Percentiles rank a stretch among this genome's conserved stretches.
Conservation (phyloP, 37 sponge, comb jelly and placozoan genomes). For the Tethya wilhelma region DNA sequence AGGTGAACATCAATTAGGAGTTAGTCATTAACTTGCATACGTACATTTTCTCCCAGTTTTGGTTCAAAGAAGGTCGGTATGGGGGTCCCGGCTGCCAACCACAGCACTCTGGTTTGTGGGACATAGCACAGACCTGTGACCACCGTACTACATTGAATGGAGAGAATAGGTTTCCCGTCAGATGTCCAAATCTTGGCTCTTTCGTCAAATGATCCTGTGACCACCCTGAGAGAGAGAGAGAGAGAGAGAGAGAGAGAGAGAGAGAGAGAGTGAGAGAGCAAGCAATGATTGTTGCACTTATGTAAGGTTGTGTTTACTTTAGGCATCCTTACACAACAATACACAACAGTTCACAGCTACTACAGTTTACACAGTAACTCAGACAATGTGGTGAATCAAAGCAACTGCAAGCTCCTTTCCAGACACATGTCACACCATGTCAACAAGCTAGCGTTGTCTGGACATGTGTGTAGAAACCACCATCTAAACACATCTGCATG, state of each 20-base stretch:
- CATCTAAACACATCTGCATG: too few species aligned
- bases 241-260: slow-evolving; percentile 1
- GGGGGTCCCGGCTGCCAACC: slow-evolving; percentile 63
- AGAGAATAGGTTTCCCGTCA: slow-evolving; percentile 64
- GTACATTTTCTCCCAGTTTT: slow-evolving; percentile 82
- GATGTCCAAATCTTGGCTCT: slow-evolving; percentile 76
- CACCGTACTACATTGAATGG: slow-evolving; percentile 22
- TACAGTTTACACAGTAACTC: too few species aligned
- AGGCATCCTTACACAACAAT: too few species aligned
- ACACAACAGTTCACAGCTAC: too few species aligned
- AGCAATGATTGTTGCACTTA: not conserved
- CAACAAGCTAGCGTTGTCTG: too few species aligned
- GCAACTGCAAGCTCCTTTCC: too few species aligned
- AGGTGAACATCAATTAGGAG: too few species aligned
- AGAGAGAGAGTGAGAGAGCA: not conserved
- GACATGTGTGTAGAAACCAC: too few species aligned
- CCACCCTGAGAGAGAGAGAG: slow-evolving; percentile 52
- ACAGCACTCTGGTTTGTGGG: slow-evolving; percentile 48
- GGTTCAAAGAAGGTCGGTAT: slow-evolving; percentile 61
- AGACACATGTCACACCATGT: too few species aligned
- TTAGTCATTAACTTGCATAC: too few species aligned
- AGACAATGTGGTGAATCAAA: too few species aligned
- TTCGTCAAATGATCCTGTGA: slow-evolving; percentile 82
- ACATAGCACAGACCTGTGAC: slow-evolving; percentile 78
- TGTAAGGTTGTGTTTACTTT: not conserved